Base-by-base conservation (phyloP, 2,797 vertebrate genomes). In the Antrozous pallidus region DNA sequence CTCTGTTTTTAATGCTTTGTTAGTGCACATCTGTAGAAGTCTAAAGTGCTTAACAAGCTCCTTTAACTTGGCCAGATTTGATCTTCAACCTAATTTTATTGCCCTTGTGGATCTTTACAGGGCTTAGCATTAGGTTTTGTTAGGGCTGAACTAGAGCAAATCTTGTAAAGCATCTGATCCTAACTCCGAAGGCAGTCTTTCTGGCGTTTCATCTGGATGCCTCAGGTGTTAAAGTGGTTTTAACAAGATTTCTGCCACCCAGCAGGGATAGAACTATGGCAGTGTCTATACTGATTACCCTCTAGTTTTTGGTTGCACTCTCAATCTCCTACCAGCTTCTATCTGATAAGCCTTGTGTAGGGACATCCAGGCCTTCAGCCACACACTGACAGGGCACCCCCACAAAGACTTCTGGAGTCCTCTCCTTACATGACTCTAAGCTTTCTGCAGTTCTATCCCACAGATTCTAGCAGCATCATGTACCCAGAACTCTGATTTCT, bases 171-270 rank as follows among this genome's bases (percentile, higher is more conserved):
- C 22, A 2, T 1, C 22, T 51, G 18, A 20, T 26, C 42, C 69
- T 81, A 40, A 13, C 26, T 69, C 63, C 33, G 4, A 9, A 8
- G 16, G 61, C 69, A 42, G 3, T 24, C 63, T 36, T 38, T 31
- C 54, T 36, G 28, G 31, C 11, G 26, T 65, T 78, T 49, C 13
- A 1, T 22, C 79, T 56, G 83, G 33, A 58, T 4, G 11, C 26
- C 12, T 10, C 5, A 1, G 24, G 8, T 33, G 36, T 24, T 16
- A 22, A 51, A 5, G 2, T 3, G 8, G 0, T 2, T 0, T 33
- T 38, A 3, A 22, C 8, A 22, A 24, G 40, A 16, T 31, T 22
- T 7, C 54, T 3, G 3, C 28, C n/a, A 7, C 3, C 75, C 67
- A 31, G 6, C 8, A 28, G 31, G 16, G 28, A 28, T 31, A 22